Evolutionary conservation across 2,797 vertebrate species (phyloP), one percentile per base, ranked within the genome.

Genomic region (Thaleichthys pacificus): DNA sequence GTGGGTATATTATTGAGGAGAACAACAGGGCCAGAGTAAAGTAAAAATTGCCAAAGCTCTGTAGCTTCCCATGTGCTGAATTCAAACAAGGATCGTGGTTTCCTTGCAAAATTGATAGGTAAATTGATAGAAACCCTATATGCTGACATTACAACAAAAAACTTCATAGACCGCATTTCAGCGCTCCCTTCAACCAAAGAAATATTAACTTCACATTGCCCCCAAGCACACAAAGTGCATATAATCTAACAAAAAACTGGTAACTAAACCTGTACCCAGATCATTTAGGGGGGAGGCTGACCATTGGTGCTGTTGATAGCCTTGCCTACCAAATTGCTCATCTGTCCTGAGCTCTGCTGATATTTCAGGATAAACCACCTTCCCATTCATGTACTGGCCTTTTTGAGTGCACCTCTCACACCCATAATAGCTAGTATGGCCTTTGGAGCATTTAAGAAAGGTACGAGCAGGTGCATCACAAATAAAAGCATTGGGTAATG

Each of bases 51-150:
- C 24, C 0, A 1, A 51, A 71, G 75, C 22, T 61, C 69, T 68
- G 77, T 79, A 9, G 77, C 77, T 70, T 79, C 73, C 61, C 74
- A 76, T 38, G 63, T 64, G 17, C 70, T 72, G 49, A 76, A 56
- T 69, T 76, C 66, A 24, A 75, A 60, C 21, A 79, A 17, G 66
- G 73, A 76, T 22, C 75, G 62, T 22, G 75, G 76, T 74, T 69
- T 70, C 61, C 66, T 71, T 66, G 66, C 24, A 74, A 68, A 70
- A 74, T 60, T 70, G 9, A 14, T 69, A 9, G 56, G 71, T 15
- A 73, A 54, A 56, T 73, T 68, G 65, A 58, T 24, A 54, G 47
- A 78, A 51, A n/a, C 61, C 60, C 71, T 38, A 14, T 65, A 61
- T 70, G 32, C 72, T 61, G 72, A 78, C 24, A 78, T 69, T 17